Percentiles rank a stretch among this genome's conserved stretches.
These are phyloP conservation scores for Pelochelys cantorii DNA, from an alignment of 2,797 vertebrate genomes.

Conservation along the genomic window DNA sequence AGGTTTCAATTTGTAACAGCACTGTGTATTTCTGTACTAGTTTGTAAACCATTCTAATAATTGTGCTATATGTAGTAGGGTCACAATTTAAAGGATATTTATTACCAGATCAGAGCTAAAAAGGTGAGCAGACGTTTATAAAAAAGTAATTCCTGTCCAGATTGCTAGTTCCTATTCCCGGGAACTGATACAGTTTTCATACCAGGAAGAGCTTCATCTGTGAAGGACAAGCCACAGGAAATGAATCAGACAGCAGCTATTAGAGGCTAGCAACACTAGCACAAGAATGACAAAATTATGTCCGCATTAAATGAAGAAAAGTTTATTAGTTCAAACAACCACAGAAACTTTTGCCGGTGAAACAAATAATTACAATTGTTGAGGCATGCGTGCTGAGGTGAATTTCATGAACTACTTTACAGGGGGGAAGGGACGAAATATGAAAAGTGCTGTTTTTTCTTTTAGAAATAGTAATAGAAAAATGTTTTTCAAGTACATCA, in stretches of 20 bases:
- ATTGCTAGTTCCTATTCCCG: constrained; percentile 40
- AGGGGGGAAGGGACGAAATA: background rate
- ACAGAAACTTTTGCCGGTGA: background rate
- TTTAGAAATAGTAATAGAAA: background rate
- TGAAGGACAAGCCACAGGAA: background rate
- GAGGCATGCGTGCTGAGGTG: background rate
- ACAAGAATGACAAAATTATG: constrained; percentile 8
- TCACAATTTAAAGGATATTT: background rate
- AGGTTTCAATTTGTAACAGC: background rate
- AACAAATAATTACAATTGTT: background rate
- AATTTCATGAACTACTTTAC: background rate
- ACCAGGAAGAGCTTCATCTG: constrained; percentile 43
- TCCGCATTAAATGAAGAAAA: background rate
- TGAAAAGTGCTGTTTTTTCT: background rate
- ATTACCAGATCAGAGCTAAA: constrained; percentile 8
- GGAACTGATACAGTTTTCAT: constrained; percentile 59
- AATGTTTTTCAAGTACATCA: no score
- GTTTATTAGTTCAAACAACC: background rate
- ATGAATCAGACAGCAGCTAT: background rate
- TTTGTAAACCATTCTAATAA: background rate
- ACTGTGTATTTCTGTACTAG: background rate
- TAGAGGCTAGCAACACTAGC: background rate
- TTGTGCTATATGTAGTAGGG: background rate
- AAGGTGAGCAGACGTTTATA: constrained; percentile 56
- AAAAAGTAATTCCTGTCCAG: constrained; percentile 47